phyloP scores from a whole-genome alignment of 2,113 vertebrate species.

The Indicator indicator region DNA sequence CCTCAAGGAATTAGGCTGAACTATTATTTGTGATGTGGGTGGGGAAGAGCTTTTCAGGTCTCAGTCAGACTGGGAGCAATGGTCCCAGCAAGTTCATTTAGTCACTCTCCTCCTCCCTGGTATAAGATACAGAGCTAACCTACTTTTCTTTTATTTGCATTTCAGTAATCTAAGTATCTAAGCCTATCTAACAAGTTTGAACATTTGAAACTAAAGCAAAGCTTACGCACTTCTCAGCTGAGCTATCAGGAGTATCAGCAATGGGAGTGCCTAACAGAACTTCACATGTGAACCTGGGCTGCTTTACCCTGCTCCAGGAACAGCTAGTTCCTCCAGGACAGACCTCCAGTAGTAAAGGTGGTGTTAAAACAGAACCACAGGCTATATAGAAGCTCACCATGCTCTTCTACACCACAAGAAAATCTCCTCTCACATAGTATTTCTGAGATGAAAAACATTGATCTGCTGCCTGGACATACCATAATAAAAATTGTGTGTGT shows the following conservation, averaged over 20 bases:
- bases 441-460: not conserved
- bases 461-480: not conserved
- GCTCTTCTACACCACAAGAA: not conserved
- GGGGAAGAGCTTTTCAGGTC: not conserved
- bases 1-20: not conserved
- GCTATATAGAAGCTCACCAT: not conserved
- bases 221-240: not conserved
- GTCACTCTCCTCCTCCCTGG: not conserved
- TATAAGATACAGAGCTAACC: not conserved
- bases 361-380: not conserved
- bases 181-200: constrained; percentile 17
- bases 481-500: fast-evolving
- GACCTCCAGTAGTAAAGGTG: not conserved
- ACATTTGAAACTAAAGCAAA: not conserved
- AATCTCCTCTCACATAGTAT: not conserved
- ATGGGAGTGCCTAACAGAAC: not conserved
- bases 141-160: not conserved
- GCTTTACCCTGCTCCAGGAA: not conserved
- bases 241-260: not conserved
- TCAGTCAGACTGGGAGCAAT: constrained; percentile 11
- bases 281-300: not conserved
- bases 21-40: constrained; percentile 11
- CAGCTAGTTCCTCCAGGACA: not conserved
- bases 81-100: constrained; percentile 38
- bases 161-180: not conserved